Evolutionary conservation across 2,797 vertebrate genomes (phyloP).

Genomic region (Anguilla obscura): DNA sequence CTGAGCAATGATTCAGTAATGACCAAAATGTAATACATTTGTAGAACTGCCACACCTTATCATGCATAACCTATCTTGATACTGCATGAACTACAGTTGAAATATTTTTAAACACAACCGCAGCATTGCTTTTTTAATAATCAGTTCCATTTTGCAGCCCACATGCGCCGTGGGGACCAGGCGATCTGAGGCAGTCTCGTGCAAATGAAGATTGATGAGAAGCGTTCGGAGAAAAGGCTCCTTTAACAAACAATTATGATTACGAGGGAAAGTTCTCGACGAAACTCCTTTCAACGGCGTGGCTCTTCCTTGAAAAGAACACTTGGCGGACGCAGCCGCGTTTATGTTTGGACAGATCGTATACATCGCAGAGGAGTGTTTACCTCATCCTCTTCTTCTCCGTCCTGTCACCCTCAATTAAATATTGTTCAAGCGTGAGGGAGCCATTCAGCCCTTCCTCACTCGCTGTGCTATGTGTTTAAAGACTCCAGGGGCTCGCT

Average conservation of each 20-base stretch:
- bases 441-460: not conserved
- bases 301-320: not conserved
- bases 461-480: not conserved
- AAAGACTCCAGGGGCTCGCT: not conserved
- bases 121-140: not conserved
- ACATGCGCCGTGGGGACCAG: not conserved
- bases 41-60: not conserved
- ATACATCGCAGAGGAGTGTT: constrained; percentile 10
- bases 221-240: not conserved
- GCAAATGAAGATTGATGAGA: constrained; percentile 20
- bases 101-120: not conserved
- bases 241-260: constrained; percentile 24
- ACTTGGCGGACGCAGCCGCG: not conserved
- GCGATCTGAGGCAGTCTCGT: not conserved
- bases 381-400: constrained; percentile 13
- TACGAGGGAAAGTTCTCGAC: constrained; percentile 20
- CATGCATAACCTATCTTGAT: not conserved
- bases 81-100: not conserved
- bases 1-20: not conserved
- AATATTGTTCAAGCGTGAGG: not conserved
- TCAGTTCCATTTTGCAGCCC: not conserved
- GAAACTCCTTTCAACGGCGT: not conserved
- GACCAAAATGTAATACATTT: not conserved
- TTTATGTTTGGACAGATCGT: constrained; percentile 18
- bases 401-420: constrained; percentile 14